These are phyloP conservation scores for Fundulus diaphanus DNA, from an alignment of 2,797 vertebrate genomes.

Conservation along the genomic window DNA sequence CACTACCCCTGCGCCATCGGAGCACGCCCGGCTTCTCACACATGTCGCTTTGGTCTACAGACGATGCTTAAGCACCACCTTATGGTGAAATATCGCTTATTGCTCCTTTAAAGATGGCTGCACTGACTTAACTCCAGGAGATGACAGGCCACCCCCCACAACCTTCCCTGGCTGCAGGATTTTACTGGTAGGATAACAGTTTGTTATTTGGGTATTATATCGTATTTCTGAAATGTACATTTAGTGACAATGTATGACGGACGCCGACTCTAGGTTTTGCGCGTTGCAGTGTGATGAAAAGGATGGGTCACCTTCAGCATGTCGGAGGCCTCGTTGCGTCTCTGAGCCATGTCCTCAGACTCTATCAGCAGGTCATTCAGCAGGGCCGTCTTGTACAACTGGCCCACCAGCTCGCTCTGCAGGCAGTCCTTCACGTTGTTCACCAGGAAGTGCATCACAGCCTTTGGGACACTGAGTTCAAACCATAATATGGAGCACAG, in stretches of 20 bases:
- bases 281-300: not conserved
- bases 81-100: no score
- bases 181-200: no score
- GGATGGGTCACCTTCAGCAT: constrained; percentile 91
- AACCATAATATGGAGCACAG: not conserved
- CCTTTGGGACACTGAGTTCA: constrained; percentile 92
- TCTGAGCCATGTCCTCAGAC: constrained; percentile 98
- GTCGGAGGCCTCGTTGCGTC: constrained; percentile 94
- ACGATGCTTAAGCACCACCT: no score
- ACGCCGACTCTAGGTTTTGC: constrained; percentile 12
- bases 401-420: constrained; percentile 97
- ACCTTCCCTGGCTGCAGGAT: not conserved
- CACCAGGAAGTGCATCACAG: constrained; percentile 99
- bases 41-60: no score
- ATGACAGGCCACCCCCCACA: not conserved
- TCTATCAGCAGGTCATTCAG: constrained; percentile 95
- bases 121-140: not conserved
- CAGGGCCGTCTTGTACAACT: constrained; percentile 92
- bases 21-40: no score
- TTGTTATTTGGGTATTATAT: not conserved
- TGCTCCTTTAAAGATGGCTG: no score
- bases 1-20: no score
- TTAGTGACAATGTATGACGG: not conserved
- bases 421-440: constrained; percentile 98
- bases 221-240: not conserved